A percentile compares a stretch with the other conserved stretches of the same genome.
These are phyloP conservation scores for Myotis planiceps DNA, from an alignment of 2,797 vertebrate genomes.

Conservation along the genomic window DNA sequence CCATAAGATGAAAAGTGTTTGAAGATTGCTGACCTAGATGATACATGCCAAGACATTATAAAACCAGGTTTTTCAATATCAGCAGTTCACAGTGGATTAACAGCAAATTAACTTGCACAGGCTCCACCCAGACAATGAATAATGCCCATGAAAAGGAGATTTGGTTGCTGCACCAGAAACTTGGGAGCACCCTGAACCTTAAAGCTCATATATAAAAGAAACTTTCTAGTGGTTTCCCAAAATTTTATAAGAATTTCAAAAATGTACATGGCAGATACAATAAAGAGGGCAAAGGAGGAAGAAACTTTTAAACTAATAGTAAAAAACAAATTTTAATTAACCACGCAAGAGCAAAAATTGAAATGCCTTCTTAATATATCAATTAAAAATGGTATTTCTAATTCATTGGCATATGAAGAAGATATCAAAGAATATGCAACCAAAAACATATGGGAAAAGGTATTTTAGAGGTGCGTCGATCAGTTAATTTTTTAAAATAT, in stretches of 20 bases:
- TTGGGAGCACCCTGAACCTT: no score
- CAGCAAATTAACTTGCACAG: no score
- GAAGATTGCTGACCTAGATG: no score
- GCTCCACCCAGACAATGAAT: no score
- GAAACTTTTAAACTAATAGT: not conserved
- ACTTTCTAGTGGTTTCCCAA: not conserved
- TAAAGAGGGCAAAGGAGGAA: not conserved
- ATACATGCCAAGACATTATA: no score
- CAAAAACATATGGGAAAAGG: not conserved
- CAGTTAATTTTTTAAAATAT: not conserved
- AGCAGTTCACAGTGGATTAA: no score
- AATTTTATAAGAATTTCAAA: conserved; percentile 9
- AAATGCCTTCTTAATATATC: not conserved
- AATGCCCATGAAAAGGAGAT: no score
- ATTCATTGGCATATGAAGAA: not conserved
- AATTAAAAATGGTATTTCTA: conserved; percentile 15
- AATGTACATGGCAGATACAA: not conserved
- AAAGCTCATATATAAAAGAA: no score
- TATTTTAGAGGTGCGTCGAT: not conserved
- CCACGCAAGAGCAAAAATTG: not conserved
- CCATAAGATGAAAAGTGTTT: no score
- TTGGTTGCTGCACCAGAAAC: no score
- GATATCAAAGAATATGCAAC: not conserved
- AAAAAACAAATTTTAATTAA: conserved; percentile 30
- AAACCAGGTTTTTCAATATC: no score